A percentile compares a stretch with the other conserved stretches of the same genome.
These are phyloP conservation scores for Calidris pugnax DNA, from an alignment of 2,113 vertebrate genomes.

Conservation along the genomic window DNA sequence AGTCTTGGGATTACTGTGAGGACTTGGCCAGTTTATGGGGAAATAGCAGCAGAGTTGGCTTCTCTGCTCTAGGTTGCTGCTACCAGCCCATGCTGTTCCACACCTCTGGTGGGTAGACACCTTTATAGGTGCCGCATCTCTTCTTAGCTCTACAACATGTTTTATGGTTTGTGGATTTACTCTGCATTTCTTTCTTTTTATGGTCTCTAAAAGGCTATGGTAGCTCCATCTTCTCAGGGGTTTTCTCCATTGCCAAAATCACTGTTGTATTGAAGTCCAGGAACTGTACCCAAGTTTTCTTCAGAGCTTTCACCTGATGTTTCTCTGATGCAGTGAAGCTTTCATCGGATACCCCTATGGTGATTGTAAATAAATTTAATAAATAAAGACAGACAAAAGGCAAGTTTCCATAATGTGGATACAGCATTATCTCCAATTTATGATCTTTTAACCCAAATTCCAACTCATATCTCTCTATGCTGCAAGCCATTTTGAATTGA, in stretches of 20 bases:
- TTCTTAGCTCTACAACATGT: accelerated
- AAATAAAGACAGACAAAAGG: not conserved
- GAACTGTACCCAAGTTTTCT: not conserved
- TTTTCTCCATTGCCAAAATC: not conserved
- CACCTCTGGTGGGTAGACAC: not conserved
- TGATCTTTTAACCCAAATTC: not conserved
- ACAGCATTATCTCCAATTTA: not conserved
- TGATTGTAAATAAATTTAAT: not conserved
- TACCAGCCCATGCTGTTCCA: not conserved
- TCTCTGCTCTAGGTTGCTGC: not conserved
- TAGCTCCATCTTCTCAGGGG: not conserved
- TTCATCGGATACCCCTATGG: not conserved
- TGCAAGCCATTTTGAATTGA: not conserved
- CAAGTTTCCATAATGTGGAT: not conserved
- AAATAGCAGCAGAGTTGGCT: not conserved
- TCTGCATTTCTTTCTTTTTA: not conserved
- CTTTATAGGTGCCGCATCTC: not conserved
- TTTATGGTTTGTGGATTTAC: not conserved
- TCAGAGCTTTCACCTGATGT: not conserved
- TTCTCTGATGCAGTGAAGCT: not conserved
- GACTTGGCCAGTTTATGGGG: not conserved
- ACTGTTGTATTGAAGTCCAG: not conserved
- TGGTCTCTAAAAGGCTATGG: not conserved
- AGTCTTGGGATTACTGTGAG: not conserved
- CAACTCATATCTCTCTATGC: not conserved